These are phyloP conservation scores for Arnoldichthys spilopterus DNA, from an alignment of 2,797 vertebrate genomes.

Conservation along the genomic window DNA sequence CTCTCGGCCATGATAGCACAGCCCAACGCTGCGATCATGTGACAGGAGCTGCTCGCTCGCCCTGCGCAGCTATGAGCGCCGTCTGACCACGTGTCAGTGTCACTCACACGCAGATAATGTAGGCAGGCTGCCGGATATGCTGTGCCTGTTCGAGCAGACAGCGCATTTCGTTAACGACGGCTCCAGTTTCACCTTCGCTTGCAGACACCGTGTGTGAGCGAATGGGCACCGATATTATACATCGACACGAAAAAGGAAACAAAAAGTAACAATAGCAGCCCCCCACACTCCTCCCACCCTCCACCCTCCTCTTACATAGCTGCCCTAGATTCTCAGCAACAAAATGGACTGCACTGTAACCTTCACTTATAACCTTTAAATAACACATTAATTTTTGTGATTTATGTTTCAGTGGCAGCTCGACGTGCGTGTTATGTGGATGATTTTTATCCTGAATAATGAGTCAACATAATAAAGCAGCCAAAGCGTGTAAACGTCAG, in stretches of 20 bases:
- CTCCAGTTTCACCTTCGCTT: slow-evolving; percentile 12
- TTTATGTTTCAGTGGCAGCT: background rate
- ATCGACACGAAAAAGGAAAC: background rate
- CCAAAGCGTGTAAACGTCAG: background rate
- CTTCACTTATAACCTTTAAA: slow-evolving; percentile 49
- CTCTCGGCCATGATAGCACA: slow-evolving; percentile 50
- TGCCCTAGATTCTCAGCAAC: slow-evolving; percentile 56
- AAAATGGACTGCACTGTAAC: slow-evolving; percentile 34
- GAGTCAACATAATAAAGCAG: slow-evolving; percentile 10
- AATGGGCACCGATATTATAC: background rate
- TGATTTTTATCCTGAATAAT: background rate
- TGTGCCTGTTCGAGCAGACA: slow-evolving; percentile 35
- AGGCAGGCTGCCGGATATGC: slow-evolving; percentile 56
- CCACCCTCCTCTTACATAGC: slow-evolving; percentile 50
- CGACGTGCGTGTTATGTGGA: background rate
- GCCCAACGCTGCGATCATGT: slow-evolving; percentile 58
- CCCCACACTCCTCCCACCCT: slow-evolving; percentile 41
- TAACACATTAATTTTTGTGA: background rate
- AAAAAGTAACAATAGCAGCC: slow-evolving; percentile 46
- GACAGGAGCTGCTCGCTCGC: slow-evolving; percentile 53
- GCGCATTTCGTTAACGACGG: slow-evolving; percentile 31
- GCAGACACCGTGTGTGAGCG: background rate
- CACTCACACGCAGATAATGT: slow-evolving; percentile 55
- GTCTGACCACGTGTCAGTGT: slow-evolving; percentile 64
- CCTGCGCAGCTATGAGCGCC: slow-evolving; percentile 47